Conservation (phyloP, 2,888 invertebrate species). For the Aphodius granarius region DNA sequence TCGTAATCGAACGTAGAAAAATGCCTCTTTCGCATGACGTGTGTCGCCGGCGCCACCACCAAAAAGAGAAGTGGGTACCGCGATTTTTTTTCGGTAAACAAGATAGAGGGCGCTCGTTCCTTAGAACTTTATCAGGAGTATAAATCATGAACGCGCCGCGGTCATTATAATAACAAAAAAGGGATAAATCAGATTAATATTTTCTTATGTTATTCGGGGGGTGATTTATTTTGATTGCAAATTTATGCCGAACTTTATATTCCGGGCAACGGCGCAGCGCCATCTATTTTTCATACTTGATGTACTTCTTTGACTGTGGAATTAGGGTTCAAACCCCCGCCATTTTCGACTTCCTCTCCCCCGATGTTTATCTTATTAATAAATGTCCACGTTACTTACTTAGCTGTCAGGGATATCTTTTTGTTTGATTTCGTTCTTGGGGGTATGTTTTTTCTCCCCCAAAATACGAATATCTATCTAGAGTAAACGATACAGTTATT, state of each 20-base stretch:
- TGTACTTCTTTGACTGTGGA: slow-evolving; percentile 22
- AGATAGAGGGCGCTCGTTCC: slow-evolving; percentile 9
- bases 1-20: neutral
- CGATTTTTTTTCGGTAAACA: slow-evolving; percentile 24
- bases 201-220: slow-evolving; percentile 23
- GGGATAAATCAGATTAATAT: slow-evolving; percentile 28
- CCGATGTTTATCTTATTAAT: slow-evolving; percentile 24
- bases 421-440: neutral
- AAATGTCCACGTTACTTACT: slow-evolving; percentile 12
- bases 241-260: slow-evolving; percentile 28
- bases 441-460: too few species aligned
- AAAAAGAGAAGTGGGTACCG: neutral
- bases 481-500: too few species aligned
- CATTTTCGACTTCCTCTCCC: too few species aligned
- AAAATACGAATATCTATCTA: too few species aligned
- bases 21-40: neutral
- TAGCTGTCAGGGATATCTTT: neutral
- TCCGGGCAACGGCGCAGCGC: slow-evolving; percentile 8
- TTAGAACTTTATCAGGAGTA: slow-evolving; percentile 18
- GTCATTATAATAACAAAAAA: slow-evolving; percentile 29
- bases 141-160: slow-evolving; percentile 15
- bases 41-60: neutral
- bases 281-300: slow-evolving; percentile 28
- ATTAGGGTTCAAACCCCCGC: slow-evolving; percentile 10
- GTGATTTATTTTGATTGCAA: slow-evolving; percentile 28